Evolutionary conservation across 2,797 vertebrate genomes (phyloP), one percentile per base, ranked within the genome.

Genomic region (Cynopterus sphinx): DNA sequence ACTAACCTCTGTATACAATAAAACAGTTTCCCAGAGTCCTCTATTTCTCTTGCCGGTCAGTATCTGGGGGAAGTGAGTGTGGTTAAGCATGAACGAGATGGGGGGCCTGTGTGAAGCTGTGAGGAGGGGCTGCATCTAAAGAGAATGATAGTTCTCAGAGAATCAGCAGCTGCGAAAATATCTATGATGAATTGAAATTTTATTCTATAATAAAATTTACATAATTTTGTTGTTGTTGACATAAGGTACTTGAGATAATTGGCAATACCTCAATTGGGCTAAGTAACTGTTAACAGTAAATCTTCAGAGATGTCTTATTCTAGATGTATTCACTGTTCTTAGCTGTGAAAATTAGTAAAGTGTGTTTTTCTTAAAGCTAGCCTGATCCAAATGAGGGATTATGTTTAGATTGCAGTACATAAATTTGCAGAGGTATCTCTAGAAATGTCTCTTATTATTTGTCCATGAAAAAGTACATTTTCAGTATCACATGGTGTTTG

Each of bases 111-210:
- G 49, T 57, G 81, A 7, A 57, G 17, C 26, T 55, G 7, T 65
- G 63, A n/a, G 43, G 43, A 55, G 46, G 55, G 21, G 15, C 78
- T 87, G 53, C 7, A 33, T 55, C 46, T 78, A 21, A 61, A n/a
- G 13, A 73, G 43, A 83, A n/a, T 65, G 39, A 53, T 61, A 10
- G 24, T 75, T 78, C 13, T 75, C 31, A 9, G 85, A 94, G 43
- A 91, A 61, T 78, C 63, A 71, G 92, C 91, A 86, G 75, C 63
- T 95, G 59, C 26, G 41, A 94, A 94, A 81, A 87, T 21, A 28
- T 51, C 79, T 81, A 67, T 70, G 41, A 70, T 68, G 86, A 92
- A 22, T 93, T 87, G 70, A 86, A 75, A 51, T 94, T 92, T 88
- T 93, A 49, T 79, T 95, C 39, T 86, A 22, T 81, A 81, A 12